A percentile compares a stretch with the other conserved stretches of the same genome.
Conservation (phyloP, 2,797 vertebrate genomes). For the Sebastolobus alascanus region DNA sequence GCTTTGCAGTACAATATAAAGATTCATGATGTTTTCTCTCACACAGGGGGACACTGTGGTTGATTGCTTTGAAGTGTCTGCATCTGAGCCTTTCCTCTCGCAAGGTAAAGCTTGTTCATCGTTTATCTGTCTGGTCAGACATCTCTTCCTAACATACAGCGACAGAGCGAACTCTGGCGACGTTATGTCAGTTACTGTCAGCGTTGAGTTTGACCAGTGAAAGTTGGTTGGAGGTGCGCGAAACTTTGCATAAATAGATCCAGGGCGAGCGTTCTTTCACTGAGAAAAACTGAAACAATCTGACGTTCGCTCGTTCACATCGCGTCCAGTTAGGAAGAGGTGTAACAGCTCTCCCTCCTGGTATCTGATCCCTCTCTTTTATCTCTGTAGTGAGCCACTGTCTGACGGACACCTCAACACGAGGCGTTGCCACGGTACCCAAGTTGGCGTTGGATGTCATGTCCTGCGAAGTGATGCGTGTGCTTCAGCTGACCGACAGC, state of each 20-base stretch:
- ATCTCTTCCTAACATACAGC: background rate
- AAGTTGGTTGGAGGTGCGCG: too few relatives aligned
- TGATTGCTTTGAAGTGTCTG: slow-evolving; percentile 89
- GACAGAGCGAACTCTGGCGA: too few relatives aligned
- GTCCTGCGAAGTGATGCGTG: slow-evolving; percentile 91
- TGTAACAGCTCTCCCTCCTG: background rate
- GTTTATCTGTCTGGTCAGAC: background rate
- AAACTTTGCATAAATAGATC: too few relatives aligned
- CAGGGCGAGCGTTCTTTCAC: too few relatives aligned
- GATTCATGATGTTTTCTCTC: slow-evolving; percentile 9
- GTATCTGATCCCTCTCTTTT: background rate
- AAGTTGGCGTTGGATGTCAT: slow-evolving; percentile 88
- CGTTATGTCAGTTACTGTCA: too few relatives aligned
- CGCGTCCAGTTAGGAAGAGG: too few relatives aligned
- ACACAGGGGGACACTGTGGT: slow-evolving; percentile 90
- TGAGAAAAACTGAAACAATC: too few relatives aligned
- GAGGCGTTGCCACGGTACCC: slow-evolving; percentile 88
- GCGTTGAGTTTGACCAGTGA: too few relatives aligned
- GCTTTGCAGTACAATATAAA: background rate
- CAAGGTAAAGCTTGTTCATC: slow-evolving; percentile 83
- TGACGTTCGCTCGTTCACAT: too few relatives aligned
- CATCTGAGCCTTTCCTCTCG: slow-evolving; percentile 84
- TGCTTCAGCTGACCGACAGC: slow-evolving; percentile 91
- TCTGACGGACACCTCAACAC: slow-evolving; percentile 84
- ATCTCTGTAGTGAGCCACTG: slow-evolving; percentile 90